phyloP scores from a whole-genome alignment of 2,888 invertebrate genomes.

The Hyalella azteca region DNA sequence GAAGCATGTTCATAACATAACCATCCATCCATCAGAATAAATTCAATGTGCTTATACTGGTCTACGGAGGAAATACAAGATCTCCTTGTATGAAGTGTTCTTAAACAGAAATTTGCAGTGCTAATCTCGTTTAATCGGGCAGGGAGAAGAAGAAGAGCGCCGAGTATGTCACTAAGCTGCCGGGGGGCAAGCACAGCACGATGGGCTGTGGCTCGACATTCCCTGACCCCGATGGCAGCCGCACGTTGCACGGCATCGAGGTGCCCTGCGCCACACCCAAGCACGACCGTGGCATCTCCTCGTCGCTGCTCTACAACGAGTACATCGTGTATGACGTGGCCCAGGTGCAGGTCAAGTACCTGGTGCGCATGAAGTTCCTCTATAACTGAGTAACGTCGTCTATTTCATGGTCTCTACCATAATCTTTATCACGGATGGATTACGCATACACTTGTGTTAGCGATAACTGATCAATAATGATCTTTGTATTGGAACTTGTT shows the following conservation, averaged over 20 bases:
- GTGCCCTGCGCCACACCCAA: not conserved
- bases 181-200: constrained; percentile 83
- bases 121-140: constrained; percentile 58
- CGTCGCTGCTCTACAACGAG: constrained; percentile 87
- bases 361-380: constrained; percentile 85
- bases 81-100: too few species aligned
- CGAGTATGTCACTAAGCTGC: constrained; percentile 78
- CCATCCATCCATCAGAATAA: too few species aligned
- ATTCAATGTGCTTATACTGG: too few species aligned
- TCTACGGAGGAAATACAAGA: too few species aligned
- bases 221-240: constrained; percentile 75
- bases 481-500: too few species aligned
- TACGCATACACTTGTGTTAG: too few species aligned
- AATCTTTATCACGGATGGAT: too few species aligned
- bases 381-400: constrained; percentile 67
- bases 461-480: too few species aligned
- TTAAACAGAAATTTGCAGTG: too few species aligned
- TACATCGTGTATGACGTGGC: constrained; percentile 94
- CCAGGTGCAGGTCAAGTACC: constrained; percentile 89
- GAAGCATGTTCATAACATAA: too few species aligned
- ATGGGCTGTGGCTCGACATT: constrained; percentile 85
- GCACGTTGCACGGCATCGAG: constrained; percentile 65
- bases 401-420: too few species aligned
- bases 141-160: constrained; percentile 78
- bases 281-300: constrained; percentile 59